A percentile compares a stretch with the other conserved stretches of the same genome.
These are phyloP conservation scores for Dendrolimus punctatus DNA, from an alignment of 1,140 invertebrate genomes.

Conservation along the genomic window DNA sequence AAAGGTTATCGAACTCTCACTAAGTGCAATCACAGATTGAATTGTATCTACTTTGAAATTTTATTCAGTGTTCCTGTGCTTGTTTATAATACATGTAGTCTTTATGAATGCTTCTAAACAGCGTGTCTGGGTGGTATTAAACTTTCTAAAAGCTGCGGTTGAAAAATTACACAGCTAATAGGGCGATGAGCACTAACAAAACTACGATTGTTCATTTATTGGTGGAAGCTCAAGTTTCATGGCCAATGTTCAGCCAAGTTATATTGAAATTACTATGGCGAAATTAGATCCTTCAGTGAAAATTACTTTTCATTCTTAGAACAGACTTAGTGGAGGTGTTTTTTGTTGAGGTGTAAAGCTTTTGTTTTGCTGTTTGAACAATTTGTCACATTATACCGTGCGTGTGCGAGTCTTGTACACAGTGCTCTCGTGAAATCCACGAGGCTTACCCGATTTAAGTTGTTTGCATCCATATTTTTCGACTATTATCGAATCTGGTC, in stretches of 20 bases:
- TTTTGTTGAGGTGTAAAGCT: too few species aligned
- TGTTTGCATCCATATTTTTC: constrained; percentile 51
- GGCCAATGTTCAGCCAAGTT: not conserved
- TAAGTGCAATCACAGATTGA: too few species aligned
- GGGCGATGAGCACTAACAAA: too few species aligned
- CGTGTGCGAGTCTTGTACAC: not conserved
- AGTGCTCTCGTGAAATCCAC: constrained; percentile 25
- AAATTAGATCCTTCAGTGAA: constrained; percentile 12
- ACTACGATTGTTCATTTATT: too few species aligned
- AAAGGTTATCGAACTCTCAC: not conserved
- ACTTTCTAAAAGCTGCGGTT: too few species aligned
- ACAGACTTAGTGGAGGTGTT: too few species aligned
- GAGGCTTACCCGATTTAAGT: constrained; percentile 53
- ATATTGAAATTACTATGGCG: constrained; percentile 6
- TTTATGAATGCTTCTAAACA: too few species aligned
- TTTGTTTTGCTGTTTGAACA: constrained; percentile 6
- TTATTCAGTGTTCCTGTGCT: too few species aligned
- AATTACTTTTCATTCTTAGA: constrained; percentile 1
- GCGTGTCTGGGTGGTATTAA: too few species aligned
- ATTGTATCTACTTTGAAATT: too few species aligned
- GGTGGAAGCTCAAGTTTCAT: constrained; percentile 1
- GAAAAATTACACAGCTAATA: too few species aligned
- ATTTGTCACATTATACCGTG: constrained; percentile 3
- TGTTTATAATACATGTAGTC: too few species aligned
- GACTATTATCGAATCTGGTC: constrained; percentile 30